phyloP scores from a whole-genome alignment of 2,888 invertebrate genomes.

The Ormyrus labotus region DNA sequence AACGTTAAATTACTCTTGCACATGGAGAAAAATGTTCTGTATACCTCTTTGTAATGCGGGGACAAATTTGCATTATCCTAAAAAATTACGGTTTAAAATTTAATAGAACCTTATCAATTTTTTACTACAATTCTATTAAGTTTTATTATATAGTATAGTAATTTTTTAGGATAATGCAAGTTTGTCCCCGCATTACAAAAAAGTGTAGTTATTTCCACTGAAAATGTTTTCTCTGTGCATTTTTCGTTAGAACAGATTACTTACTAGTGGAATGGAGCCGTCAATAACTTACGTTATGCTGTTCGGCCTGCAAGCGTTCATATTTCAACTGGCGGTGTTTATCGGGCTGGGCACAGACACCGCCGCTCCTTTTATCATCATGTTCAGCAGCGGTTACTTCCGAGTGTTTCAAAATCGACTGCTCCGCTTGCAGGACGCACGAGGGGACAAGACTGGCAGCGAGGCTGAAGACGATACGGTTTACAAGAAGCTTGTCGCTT shows the following conservation, averaged over 20 bases:
- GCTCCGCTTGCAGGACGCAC: background rate
- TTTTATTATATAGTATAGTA: too few species aligned
- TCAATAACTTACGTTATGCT: constrained; percentile 60
- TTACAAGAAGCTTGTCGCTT: background rate
- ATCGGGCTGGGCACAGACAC: constrained; percentile 59
- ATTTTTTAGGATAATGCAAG: too few species aligned
- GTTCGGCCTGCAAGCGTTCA: constrained; percentile 56
- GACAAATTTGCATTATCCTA: too few species aligned
- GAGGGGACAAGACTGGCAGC: background rate
- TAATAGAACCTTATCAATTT: too few species aligned
- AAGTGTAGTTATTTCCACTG: too few species aligned
- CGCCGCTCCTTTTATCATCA: constrained; percentile 58
- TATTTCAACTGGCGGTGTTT: constrained; percentile 54
- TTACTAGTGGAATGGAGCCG: constrained; percentile 48
- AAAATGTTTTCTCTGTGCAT: too few species aligned
- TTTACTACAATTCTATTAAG: too few species aligned
- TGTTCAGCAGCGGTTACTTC: constrained; percentile 60
- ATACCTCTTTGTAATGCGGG: too few species aligned
- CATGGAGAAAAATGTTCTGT: too few species aligned
- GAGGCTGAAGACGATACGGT: background rate
- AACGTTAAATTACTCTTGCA: background rate
- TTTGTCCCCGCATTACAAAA: too few species aligned
- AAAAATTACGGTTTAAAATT: too few species aligned
- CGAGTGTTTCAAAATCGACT: constrained; percentile 34
- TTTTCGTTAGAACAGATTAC: constrained; percentile 29